Conservation (phyloP, 2,888 invertebrate genomes). For the Chrysolina oricalcia region DNA sequence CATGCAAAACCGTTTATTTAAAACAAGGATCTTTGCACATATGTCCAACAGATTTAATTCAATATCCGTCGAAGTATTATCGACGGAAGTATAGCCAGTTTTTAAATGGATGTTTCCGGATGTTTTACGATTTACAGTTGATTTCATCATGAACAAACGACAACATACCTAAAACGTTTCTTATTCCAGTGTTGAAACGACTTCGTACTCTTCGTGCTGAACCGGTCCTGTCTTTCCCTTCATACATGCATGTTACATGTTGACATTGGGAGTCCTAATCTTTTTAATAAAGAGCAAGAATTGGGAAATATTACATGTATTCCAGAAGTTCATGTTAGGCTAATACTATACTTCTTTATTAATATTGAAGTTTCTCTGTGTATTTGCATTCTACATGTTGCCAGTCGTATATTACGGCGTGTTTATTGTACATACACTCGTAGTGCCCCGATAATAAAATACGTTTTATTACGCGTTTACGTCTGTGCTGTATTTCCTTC, state of each 20-base stretch:
- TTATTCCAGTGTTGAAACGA: not conserved
- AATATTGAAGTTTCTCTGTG: constrained; percentile 65
- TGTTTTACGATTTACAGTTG: no score
- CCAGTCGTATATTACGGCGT: constrained; percentile 41
- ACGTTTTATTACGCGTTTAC: constrained; percentile 29
- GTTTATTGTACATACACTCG: constrained; percentile 41
- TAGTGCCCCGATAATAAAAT: constrained; percentile 24
- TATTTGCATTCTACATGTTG: constrained; percentile 65
- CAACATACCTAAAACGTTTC: not conserved
- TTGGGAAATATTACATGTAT: constrained; percentile 65
- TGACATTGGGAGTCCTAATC: constrained; percentile 43
- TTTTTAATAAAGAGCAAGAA: constrained; percentile 66
- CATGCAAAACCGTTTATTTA: no score
- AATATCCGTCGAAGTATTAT: no score
- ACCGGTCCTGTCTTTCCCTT: constrained; percentile 10
- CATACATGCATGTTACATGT: constrained; percentile 33
- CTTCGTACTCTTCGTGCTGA: not conserved
- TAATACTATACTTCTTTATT: constrained; percentile 68
- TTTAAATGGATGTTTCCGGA: no score
- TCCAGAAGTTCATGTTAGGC: constrained; percentile 62
- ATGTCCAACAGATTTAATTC: no score
- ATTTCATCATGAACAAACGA: no score
- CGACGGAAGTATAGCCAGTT: no score
- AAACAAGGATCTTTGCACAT: no score
- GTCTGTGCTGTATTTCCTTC: constrained; percentile 10